These are phyloP conservation scores for Trissonchulus latispiculum DNA, from an alignment of 2,888 invertebrate species.

Conservation along the genomic window DNA sequence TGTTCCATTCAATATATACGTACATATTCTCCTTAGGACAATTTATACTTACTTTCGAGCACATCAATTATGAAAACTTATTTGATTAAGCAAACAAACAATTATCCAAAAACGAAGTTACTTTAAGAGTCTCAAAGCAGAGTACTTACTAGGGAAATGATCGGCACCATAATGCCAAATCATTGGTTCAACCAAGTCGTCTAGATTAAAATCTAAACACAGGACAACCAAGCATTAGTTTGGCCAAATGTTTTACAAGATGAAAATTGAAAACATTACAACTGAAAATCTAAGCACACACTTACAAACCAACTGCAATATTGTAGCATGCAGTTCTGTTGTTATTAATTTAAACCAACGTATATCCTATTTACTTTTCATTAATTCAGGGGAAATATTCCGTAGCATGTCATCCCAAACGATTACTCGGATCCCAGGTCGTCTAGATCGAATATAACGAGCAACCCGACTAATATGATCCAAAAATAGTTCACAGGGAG, in stretches of 20 bases:
- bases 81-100: too few relatives aligned
- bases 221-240: too few relatives aligned
- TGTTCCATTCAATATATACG: too few relatives aligned
- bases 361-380: conserved; percentile 13
- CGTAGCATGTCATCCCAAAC: conserved; percentile 43
- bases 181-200: conserved; percentile 35
- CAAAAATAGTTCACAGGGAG: conserved; percentile 28
- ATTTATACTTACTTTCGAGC: too few relatives aligned
- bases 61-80: too few relatives aligned
- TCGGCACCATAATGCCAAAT: conserved; percentile 42
- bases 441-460: conserved; percentile 26
- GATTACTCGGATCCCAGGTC: conserved; percentile 28
- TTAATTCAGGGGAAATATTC: conserved; percentile 29
- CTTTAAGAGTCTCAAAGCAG: too few relatives aligned
- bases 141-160: too few relatives aligned
- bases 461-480: conserved; percentile 38
- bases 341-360: background rate
- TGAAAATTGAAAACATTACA: too few relatives aligned
- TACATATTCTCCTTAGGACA: too few relatives aligned
- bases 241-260: too few relatives aligned
- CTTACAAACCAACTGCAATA: background rate
- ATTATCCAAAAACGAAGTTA: too few relatives aligned
- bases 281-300: too few relatives aligned
- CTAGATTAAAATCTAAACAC: conserved; percentile 13
- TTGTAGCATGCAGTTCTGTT: background rate